phyloP scores from a whole-genome alignment of 2,888 invertebrate species.

The Trichacis sp. region DNA sequence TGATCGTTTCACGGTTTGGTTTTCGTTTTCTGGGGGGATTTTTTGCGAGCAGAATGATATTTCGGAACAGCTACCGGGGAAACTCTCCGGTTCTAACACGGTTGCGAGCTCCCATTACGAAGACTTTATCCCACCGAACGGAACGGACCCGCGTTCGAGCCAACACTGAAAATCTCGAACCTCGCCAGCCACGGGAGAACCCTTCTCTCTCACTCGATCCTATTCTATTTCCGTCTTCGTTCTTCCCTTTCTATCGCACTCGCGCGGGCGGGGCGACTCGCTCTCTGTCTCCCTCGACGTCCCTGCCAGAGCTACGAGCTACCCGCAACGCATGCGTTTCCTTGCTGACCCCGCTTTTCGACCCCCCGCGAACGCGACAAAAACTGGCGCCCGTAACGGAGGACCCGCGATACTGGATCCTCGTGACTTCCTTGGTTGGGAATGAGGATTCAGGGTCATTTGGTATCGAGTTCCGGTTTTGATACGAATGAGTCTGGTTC shows the following conservation, averaged over 20 bases:
- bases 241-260: constrained; percentile 20
- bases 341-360: background rate
- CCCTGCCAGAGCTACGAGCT: constrained; percentile 1
- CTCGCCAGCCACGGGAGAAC: constrained; percentile 52
- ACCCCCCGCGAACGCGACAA: background rate
- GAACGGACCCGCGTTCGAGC: constrained; percentile 64
- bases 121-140: constrained; percentile 51
- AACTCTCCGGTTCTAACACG: constrained; percentile 49
- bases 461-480: too few species aligned
- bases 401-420: background rate
- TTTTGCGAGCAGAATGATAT: constrained; percentile 16
- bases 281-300: constrained; percentile 38
- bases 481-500: too few species aligned
- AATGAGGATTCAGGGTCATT: too few species aligned
- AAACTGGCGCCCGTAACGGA: background rate
- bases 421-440: too few species aligned
- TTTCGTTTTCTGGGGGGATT: background rate
- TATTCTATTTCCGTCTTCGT: constrained; percentile 29
- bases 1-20: constrained; percentile 9
- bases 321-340: constrained; percentile 4
- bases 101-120: constrained; percentile 60
- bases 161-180: constrained; percentile 60
- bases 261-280: constrained; percentile 27
- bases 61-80: constrained; percentile 54
- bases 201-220: constrained; percentile 21